Evolutionary conservation across 1,140 invertebrate genomes (phyloP).

Genomic region (Bombus confusus): DNA sequence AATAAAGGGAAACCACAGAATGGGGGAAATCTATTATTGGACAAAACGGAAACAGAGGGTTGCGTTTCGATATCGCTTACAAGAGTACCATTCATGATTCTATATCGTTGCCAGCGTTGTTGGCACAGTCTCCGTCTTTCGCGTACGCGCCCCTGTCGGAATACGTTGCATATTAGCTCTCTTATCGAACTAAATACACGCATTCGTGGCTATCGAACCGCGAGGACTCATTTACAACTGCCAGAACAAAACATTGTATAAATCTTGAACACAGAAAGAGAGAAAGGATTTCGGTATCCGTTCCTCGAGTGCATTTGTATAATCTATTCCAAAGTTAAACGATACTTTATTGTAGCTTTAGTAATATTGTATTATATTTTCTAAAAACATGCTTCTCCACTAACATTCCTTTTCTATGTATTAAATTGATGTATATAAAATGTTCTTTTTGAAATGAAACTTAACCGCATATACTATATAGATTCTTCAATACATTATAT

Average conservation of each 20-base stretch:
- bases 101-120: conserved; percentile 7
- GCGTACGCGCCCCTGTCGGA: background rate
- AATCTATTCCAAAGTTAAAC: background rate
- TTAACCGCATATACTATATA: no score
- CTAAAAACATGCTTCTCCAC: background rate
- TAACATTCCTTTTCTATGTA: background rate
- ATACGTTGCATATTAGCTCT: conserved; percentile 19
- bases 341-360: background rate
- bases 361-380: background rate
- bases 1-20: conserved; percentile 49
- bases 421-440: background rate
- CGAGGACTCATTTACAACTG: background rate
- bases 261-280: background rate
- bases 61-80: conserved; percentile 51
- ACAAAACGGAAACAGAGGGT: conserved; percentile 52
- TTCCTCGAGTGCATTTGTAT: background rate
- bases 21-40: conserved; percentile 52
- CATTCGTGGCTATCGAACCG: conserved; percentile 21
- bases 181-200: conserved; percentile 35
- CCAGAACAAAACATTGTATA: conserved; percentile 30
- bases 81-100: conserved; percentile 44
- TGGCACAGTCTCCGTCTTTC: conserved; percentile 9
- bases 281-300: background rate
- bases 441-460: background rate
- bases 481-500: no score